These are phyloP conservation scores for Leptodactylus fallax DNA, from an alignment of 2,797 vertebrate genomes.

Conservation along the genomic window DNA sequence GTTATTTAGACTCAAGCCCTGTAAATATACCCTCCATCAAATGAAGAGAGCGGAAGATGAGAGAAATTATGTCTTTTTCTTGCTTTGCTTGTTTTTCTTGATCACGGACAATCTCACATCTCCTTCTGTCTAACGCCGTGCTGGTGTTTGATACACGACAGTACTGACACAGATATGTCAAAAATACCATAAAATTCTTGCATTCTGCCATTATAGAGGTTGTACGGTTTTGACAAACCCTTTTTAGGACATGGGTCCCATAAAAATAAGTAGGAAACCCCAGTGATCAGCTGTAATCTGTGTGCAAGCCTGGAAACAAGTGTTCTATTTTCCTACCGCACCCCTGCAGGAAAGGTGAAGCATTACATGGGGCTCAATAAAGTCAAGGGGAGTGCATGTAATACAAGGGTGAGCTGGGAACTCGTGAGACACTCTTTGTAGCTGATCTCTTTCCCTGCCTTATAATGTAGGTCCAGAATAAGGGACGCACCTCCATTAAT, in stretches of 20 bases:
- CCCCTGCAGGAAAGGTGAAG: not conserved
- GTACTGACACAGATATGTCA: not conserved
- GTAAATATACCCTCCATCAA: conserved; percentile 50
- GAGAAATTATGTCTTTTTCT: conserved; percentile 44
- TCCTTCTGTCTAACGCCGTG: not conserved
- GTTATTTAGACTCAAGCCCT: conserved; percentile 39
- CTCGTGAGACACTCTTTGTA: too few species aligned
- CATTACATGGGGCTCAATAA: not conserved
- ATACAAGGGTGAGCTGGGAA: too few species aligned
- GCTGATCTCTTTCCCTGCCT: too few species aligned
- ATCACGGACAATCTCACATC: conserved; percentile 9
- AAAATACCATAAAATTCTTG: too few species aligned
- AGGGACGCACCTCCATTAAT: too few species aligned
- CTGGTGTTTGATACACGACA: not conserved
- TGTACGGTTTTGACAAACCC: not conserved
- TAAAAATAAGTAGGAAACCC: not conserved
- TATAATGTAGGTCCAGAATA: too few species aligned
- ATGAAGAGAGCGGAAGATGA: conserved; percentile 22
- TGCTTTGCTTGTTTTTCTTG: conserved; percentile 68
- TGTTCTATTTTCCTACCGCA: not conserved
- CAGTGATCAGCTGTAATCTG: not conserved
- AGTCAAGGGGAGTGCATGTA: too few species aligned
- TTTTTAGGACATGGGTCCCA: not conserved
- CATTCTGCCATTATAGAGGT: not conserved
- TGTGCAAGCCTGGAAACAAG: not conserved